These are phyloP conservation scores for Haliclystus octoradiatus DNA, from an alignment of 30 jellyfish, hydroid and myxozoan genomes.

Conservation along the genomic window DNA sequence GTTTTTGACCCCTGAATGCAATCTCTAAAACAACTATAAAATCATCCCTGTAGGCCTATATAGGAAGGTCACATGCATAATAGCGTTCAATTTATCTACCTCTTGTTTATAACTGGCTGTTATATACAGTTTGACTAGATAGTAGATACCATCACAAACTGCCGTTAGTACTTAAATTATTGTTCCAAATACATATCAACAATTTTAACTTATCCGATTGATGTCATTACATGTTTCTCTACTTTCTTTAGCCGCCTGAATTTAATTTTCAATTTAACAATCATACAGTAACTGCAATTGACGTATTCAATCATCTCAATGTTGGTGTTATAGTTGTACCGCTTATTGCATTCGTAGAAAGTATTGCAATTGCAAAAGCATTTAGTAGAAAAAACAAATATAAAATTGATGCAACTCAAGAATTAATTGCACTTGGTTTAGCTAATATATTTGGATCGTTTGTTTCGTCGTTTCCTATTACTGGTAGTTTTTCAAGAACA, in stretches of 20 bases:
- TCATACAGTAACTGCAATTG: constrained; percentile 16
- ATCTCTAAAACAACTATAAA: no score
- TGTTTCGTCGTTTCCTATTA: constrained; percentile 68
- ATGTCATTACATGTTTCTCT: no score
- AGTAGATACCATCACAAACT: no score
- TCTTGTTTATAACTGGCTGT: no score
- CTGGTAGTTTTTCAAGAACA: constrained; percentile 74
- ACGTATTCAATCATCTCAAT: constrained; percentile 21
- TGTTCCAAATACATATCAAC: no score
- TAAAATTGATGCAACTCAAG: constrained; percentile 52
- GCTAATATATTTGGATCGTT: constrained; percentile 62
- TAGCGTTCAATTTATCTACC: no score
- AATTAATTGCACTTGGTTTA: constrained; percentile 59
- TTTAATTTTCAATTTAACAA: constrained; percentile 12
- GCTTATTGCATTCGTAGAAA: constrained; percentile 62
- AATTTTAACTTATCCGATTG: no score
- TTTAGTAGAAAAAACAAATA: constrained; percentile 51
- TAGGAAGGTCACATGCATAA: no score
- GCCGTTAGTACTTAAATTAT: no score
- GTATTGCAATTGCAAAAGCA: constrained; percentile 76
- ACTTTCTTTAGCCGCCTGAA: constrained; percentile 42
- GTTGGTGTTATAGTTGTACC: constrained; percentile 66
- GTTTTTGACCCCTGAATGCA: no score
- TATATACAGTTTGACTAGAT: no score
- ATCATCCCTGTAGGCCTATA: no score